A percentile compares a stretch with the other conserved stretches of the same genome.
Evolutionary conservation across 1,140 invertebrate genomes (phyloP).

Genomic region (Dendrolimus punctatus): DNA sequence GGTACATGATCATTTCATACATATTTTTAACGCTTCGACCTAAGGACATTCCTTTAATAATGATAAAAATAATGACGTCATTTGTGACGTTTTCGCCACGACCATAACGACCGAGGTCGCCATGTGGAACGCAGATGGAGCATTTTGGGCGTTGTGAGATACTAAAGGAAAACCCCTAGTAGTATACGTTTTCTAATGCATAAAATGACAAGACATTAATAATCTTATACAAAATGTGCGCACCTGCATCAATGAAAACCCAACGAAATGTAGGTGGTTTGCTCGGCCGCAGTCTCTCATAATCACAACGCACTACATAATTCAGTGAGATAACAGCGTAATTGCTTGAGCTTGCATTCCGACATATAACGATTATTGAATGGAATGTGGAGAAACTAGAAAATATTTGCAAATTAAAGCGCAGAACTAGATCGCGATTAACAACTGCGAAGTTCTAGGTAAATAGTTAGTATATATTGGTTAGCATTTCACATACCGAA

Average conservation of each 20-base stretch:
- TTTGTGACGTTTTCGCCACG: too few relatives aligned
- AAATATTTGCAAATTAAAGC: slow-evolving; percentile 41
- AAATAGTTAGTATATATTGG: not conserved
- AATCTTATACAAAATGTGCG: slow-evolving; percentile 17
- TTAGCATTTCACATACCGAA: not conserved
- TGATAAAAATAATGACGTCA: too few relatives aligned
- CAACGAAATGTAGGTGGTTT: slow-evolving; percentile 9
- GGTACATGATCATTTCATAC: too few relatives aligned
- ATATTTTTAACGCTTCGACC: too few relatives aligned
- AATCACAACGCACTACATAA: slow-evolving; percentile 9
- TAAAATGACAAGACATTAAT: slow-evolving; percentile 16
- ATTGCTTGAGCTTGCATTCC: slow-evolving; percentile 40
- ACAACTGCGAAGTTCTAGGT: slow-evolving; percentile 15
- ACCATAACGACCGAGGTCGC: too few relatives aligned
- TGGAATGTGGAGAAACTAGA: slow-evolving; percentile 59
- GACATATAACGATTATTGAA: slow-evolving; percentile 42
- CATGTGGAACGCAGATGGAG: too few relatives aligned
- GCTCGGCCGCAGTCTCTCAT: slow-evolving; percentile 1
- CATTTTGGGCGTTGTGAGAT: too few relatives aligned
- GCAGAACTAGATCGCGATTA: slow-evolving; percentile 33
- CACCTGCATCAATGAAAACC: slow-evolving; percentile 15
- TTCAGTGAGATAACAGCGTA: slow-evolving; percentile 16
- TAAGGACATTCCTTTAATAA: too few relatives aligned
- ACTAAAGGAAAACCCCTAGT: too few relatives aligned
- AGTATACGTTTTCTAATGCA: not conserved